Conservation (phyloP, 2,797 vertebrate genomes). For the Valencia hispanica region DNA sequence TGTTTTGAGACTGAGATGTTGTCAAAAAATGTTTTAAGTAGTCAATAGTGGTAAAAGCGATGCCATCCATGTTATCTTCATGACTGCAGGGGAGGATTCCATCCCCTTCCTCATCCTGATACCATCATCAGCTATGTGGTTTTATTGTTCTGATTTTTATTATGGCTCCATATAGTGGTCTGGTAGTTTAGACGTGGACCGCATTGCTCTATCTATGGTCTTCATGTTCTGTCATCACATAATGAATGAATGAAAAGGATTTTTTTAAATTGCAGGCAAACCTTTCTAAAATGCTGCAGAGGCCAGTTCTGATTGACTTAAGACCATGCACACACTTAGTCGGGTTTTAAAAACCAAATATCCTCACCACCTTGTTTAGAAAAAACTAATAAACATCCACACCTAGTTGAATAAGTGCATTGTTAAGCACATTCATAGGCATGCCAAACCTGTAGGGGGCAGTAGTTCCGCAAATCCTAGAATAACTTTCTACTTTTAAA, state of each 20-base stretch:
- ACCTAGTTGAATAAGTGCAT: too few relatives aligned
- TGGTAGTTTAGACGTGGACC: neutral
- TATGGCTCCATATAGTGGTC: neutral
- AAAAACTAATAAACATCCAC: too few relatives aligned
- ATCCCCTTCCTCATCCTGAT: neutral
- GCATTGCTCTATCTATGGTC: neutral
- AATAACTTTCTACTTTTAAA: too few relatives aligned
- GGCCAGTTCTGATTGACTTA: neutral
- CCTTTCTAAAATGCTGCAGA: neutral
- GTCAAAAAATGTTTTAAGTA: neutral
- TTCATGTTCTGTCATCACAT: neutral
- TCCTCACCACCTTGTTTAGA: too few relatives aligned
- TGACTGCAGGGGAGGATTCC: neutral
- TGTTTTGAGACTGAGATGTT: neutral
- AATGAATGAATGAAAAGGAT: neutral
- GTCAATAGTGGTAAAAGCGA: neutral
- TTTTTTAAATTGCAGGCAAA: neutral
- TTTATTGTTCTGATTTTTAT: neutral
- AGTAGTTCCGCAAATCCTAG: too few relatives aligned
- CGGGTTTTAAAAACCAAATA: too few relatives aligned
- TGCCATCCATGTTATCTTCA: neutral
- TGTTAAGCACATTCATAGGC: too few relatives aligned
- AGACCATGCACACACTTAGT: too few relatives aligned
- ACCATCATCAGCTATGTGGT: neutral
- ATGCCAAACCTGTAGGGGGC: too few relatives aligned